Evolutionary conservation across 2,888 invertebrate genomes (phyloP).

Genomic region (Molanna angustata): DNA sequence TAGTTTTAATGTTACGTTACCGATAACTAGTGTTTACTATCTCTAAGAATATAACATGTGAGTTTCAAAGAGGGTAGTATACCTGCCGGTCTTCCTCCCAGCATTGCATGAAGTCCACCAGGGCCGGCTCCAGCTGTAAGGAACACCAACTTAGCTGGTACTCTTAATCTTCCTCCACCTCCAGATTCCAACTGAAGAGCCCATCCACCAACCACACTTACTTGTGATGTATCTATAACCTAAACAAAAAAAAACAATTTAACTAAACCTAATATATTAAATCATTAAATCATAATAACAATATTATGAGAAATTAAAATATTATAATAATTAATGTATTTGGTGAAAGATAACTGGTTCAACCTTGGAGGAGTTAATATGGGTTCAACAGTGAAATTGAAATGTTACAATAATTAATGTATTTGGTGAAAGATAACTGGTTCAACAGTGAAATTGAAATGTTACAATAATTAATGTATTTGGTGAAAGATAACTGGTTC

Average conservation of each 20-base stretch:
- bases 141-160: conserved; percentile 79
- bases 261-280: neutral
- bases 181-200: conserved; percentile 70
- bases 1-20: no score
- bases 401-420: no score
- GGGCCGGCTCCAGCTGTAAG: conserved; percentile 90
- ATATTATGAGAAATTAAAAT: neutral
- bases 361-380: no score
- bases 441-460: no score
- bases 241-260: conserved; percentile 30
- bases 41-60: no score
- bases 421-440: no score
- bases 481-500: no score
- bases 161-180: conserved; percentile 66
- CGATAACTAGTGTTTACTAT: no score
- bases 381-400: no score
- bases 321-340: neutral
- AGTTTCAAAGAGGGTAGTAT: no score
- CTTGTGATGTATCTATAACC: conserved; percentile 70
- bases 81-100: conserved; percentile 63
- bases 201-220: conserved; percentile 84
- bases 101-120: conserved; percentile 68
- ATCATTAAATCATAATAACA: neutral
- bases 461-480: no score
- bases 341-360: no score